Base-by-base conservation (phyloP, 2,888 invertebrate species). In the Andrena chrysosceles region DNA sequence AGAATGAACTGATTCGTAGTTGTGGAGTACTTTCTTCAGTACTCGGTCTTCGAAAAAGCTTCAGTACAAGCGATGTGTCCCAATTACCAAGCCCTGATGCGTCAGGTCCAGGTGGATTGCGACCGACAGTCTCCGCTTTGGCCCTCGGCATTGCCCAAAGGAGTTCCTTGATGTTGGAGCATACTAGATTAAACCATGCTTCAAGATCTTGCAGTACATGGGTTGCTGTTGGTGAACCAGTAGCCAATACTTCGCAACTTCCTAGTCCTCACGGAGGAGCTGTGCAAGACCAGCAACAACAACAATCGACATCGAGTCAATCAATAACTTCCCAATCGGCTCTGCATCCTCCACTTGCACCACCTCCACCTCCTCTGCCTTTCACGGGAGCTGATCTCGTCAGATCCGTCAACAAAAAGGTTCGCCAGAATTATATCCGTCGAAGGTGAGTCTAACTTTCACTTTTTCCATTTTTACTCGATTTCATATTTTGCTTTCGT, bases 191-290 rank as follows among this genome's bases (percentile, higher is more conserved):
- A 81, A 96, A 96, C 75, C 95, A 95, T 77, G 95, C 95, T 26
- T 96, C 95, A 10, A 95, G 98, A 3, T 97, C 97, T 0, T 97
- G 97, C 94, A 97, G 97, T 85, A 98, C 97, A 0, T 98, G 98
- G 97, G 98, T 97, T 0, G 97, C 96, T 85, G 97, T 97, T 2
- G 98, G 98, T 0, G 96, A 97, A 91, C 89, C 91, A 1, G 95
- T 96, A 33, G 95, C 96, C 0, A 96, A 96, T 70, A 97, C 97
- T 0, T 97, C 97, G 0, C 97, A 97, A 92, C 93, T 98, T 86
- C 98, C 98, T 0, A 97, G 97, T 1, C 97, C 97, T 0, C 97
- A 97, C 91, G 96, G 96, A n/a, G 95, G 95, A 13, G 93, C 94
- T 75, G 93, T 85, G 83, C 94, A 87, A 7, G 88, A 89, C 6